Conservation (phyloP, 2,888 invertebrate species). For the Polydrusus tereticollis region DNA sequence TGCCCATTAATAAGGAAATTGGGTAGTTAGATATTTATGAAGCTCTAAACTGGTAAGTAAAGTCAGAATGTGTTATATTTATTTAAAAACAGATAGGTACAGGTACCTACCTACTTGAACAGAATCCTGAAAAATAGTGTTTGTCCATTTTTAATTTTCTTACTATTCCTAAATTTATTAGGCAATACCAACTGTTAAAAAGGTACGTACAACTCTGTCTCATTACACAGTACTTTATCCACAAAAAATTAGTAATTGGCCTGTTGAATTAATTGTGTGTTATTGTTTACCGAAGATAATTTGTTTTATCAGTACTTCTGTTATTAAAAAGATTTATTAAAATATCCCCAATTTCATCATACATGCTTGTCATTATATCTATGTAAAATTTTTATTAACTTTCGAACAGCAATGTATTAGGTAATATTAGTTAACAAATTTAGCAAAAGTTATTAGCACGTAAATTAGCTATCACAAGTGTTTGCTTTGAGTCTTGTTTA, state of each 20-base stretch:
- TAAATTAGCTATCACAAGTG: conserved; percentile 39
- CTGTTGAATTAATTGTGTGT: background rate
- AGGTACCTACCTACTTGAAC: background rate
- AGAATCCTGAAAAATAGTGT: background rate
- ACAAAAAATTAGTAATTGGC: no score
- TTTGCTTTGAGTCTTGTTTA: conserved; percentile 44
- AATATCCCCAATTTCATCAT: background rate
- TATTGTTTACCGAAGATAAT: conserved; percentile 1
- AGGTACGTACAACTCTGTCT: no score
- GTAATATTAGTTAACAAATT: conserved; percentile 22
- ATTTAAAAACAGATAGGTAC: background rate
- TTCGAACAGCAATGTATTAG: conserved; percentile 25
- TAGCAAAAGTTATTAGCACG: conserved; percentile 32
- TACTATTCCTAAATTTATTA: background rate
- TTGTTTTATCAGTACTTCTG: background rate
- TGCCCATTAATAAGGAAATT: conserved; percentile 6
- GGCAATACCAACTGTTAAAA: no score
- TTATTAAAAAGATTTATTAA: conserved; percentile 13
- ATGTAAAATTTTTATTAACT: conserved; percentile 20
- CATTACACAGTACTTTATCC: background rate
- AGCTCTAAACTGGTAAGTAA: background rate
- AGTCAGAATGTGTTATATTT: background rate
- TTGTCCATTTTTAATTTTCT: conserved; percentile 10
- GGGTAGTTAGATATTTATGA: no score
- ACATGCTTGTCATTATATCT: conserved; percentile 15